Base-by-base conservation (phyloP, 23 tunicate genomes). In the Clavelina lepadiformis region DNA sequence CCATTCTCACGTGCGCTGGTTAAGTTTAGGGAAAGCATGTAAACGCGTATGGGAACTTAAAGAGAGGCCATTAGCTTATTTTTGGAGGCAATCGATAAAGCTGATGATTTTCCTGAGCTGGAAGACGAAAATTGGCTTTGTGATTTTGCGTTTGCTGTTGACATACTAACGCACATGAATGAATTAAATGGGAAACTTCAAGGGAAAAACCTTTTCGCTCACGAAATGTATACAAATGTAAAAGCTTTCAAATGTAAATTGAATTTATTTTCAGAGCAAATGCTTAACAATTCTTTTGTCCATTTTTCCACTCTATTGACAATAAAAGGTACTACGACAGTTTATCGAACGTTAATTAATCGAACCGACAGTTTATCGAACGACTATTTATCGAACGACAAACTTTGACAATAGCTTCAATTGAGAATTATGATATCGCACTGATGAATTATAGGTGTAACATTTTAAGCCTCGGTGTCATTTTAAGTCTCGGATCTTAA, bases 1-100 rank as follows among this genome's bases (percentile, higher is more conserved):
- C 69, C 69, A 36, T 63, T 63, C 69, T 63, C 69, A 63, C 38
- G 51, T 63, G 50, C 69, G 69, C 69, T 37, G 69, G 69, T 20
- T 63, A 63, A 63, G 69, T 22, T 63, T 63, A 33, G 69, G 51
- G 18, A 63, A 63, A 63, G 69, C 69, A 63, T 63, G 51, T 63
- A 35, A 63, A 63, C 51, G 50, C 51, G 23, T 63, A 7, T 63
- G 69, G 69, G 51, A 35, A 35, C 69, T 35, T 35, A 37, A 63
- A 37, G 51, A 37, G n/a, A n/a, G 50, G 69, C 69, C 69, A 63
- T 63, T 63, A 37, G 21, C 69, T 35, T 29, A 36, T 63, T 63
- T 63, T 63, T 37, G 27, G n/a, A 63, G 69, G 37, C 27, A 63
- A 63, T 63, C 23, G 69, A 51, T 27, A 63, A 35, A 63, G 69